Evolutionary conservation across 92 coral and sea anemone genomes (phyloP).

Genomic region (Phymanthus crucifer): DNA sequence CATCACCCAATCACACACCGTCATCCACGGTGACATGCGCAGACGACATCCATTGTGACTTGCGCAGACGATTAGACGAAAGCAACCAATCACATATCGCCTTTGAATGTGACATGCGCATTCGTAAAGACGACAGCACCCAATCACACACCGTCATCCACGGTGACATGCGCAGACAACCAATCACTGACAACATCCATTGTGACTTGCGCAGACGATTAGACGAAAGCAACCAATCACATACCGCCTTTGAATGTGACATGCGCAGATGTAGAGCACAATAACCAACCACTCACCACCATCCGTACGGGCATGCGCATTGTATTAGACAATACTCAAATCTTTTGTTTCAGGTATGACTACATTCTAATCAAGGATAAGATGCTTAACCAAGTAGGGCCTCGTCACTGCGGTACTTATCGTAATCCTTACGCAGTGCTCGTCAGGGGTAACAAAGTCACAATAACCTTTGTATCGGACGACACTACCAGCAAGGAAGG

Average conservation of each 20-base stretch:
- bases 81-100: background rate
- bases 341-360: constrained; percentile 10
- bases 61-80: background rate
- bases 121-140: background rate
- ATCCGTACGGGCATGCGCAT: background rate
- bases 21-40: background rate
- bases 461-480: constrained; percentile 20
- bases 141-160: too few species aligned
- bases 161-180: too few species aligned
- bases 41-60: background rate
- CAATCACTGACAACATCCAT: too few species aligned
- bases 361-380: constrained; percentile 23
- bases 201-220: background rate
- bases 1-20: background rate
- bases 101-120: background rate
- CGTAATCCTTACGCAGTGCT: constrained; percentile 10
- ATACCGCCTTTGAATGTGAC: background rate
- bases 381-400: constrained; percentile 22
- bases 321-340: too few species aligned
- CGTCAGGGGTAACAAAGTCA: constrained; percentile 21
- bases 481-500: constrained; percentile 6
- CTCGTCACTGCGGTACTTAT: constrained; percentile 28
- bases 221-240: too few species aligned
- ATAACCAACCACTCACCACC: background rate
- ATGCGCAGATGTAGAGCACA: background rate